Percentiles rank a stretch among this genome's conserved stretches.
Evolutionary conservation across 2,888 invertebrate species (phyloP).

Genomic region (Athalia rosae): DNA sequence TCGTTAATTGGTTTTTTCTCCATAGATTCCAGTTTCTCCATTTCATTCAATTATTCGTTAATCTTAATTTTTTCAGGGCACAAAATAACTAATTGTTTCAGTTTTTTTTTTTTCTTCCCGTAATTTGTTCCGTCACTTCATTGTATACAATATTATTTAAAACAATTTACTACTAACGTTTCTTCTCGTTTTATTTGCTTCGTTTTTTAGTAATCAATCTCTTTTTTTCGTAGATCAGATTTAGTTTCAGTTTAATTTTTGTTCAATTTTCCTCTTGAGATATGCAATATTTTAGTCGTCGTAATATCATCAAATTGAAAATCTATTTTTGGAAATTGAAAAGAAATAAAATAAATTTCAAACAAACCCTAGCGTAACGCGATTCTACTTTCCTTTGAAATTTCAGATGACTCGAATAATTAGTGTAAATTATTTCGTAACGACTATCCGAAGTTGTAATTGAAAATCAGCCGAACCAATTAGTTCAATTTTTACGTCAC

Average conservation of each 20-base stretch:
- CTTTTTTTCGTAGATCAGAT: slow-evolving; percentile 45
- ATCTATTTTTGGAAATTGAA: too few relatives aligned
- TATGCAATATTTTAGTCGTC: too few relatives aligned
- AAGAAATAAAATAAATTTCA: too few relatives aligned
- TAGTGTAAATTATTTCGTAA: too few relatives aligned
- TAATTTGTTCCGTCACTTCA: slow-evolving; percentile 48
- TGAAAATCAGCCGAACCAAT: too few relatives aligned
- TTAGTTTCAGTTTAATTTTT: slow-evolving; percentile 54
- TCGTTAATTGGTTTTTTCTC: slow-evolving; percentile 52
- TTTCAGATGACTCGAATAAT: too few relatives aligned
- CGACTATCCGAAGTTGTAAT: too few relatives aligned
- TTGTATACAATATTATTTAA: slow-evolving; percentile 43
- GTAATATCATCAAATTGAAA: too few relatives aligned
- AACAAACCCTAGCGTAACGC: too few relatives aligned
- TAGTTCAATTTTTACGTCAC: too few relatives aligned
- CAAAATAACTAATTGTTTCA: not conserved
- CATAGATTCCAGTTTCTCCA: slow-evolving; percentile 37
- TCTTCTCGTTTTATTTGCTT: not conserved
- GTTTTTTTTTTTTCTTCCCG: slow-evolving; percentile 39
- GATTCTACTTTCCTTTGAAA: too few relatives aligned
- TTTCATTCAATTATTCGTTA: slow-evolving; percentile 47
- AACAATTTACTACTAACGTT: not conserved
- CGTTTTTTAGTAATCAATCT: slow-evolving; percentile 2
- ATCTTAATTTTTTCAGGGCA: slow-evolving; percentile 22
- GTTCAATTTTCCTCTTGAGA: too few relatives aligned